Percentiles rank a stretch among this genome's conserved stretches.
Evolutionary conservation across 1,140 invertebrate species (phyloP).

Genomic region (Calliopsis andreniformis): DNA sequence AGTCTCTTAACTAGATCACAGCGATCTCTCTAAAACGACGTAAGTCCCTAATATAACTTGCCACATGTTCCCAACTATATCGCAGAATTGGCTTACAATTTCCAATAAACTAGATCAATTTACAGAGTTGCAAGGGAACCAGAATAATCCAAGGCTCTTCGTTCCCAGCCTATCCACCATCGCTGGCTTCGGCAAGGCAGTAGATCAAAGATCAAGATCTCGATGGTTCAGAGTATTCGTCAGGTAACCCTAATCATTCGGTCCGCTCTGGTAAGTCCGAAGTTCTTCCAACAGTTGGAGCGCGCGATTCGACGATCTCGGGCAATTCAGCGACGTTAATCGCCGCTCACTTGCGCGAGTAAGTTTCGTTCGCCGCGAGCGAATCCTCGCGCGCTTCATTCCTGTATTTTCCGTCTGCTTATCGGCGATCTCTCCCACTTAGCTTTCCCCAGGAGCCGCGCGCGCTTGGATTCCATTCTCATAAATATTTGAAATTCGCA

Average conservation of each 20-base stretch:
- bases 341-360: constrained; percentile 9
- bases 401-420: constrained; percentile 49
- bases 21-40: too few relatives aligned
- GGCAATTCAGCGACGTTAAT: constrained; percentile 28
- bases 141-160: too few relatives aligned
- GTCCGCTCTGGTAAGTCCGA: constrained; percentile 4
- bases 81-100: too few relatives aligned
- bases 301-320: constrained; percentile 10
- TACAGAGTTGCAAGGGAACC: too few relatives aligned
- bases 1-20: too few relatives aligned
- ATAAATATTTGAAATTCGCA: constrained; percentile 54
- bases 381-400: not conserved
- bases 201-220: not conserved
- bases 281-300: constrained; percentile 2
- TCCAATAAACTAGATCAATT: too few relatives aligned
- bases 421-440: constrained; percentile 47
- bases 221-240: constrained; percentile 13
- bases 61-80: too few relatives aligned
- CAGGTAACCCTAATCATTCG: constrained; percentile 11
- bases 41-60: too few relatives aligned
- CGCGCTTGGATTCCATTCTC: constrained; percentile 38
- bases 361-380: not conserved
- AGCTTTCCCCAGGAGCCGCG: constrained; percentile 39
- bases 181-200: not conserved
- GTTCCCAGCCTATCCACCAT: too few relatives aligned